Base-by-base conservation (phyloP, 2,888 invertebrate species). In the Lomographa bimaculata region DNA sequence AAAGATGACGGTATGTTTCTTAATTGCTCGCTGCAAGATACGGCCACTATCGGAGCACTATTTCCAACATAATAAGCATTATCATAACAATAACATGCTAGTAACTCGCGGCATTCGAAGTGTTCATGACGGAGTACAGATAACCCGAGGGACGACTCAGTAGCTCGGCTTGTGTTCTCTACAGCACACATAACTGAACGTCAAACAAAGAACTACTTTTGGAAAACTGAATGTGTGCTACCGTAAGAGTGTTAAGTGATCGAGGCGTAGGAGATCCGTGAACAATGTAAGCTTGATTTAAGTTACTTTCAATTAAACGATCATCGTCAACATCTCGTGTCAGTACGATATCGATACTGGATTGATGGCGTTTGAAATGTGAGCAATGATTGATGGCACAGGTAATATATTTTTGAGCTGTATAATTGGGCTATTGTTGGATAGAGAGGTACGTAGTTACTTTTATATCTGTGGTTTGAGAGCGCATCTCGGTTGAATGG, bases 1-100 rank as follows among this genome's bases (percentile, higher is more conserved):
- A 77, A 74, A 63, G 60, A 58, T 45, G 54, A 47, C 43, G 67
- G 67, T 79, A 78, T 79, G 74, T 70, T 81, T 81, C 78, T 84
- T 86, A 86, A 85, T 87, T 86, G 67, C 78, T 72, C 67, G 76
- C 76, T 75, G 81, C 81, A 73, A 73, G 86, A 84, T 85, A 84
- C 60, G 69, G 68, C 57, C 80, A 72, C 79, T 86, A 87, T 86
- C 85, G 72, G 64, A 50, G 60, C 77, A 77, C 74, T 79, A 83
- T 84, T 84, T 79, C 77, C 77, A 84, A 82, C 82, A 83, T 85
- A 86, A 85, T 83, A 85, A 83, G 76, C 71, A 82, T 86, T 87
- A 87, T 87, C 87, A 79, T 75, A 81, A 85, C 79, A 87, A 87
- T 82, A 87, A 87, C 84, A 87, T 78, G 77, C 68, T 64, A 71